Evolutionary conservation across 2,113 vertebrate species (phyloP).

Genomic region (Peromyscus leucopus): DNA sequence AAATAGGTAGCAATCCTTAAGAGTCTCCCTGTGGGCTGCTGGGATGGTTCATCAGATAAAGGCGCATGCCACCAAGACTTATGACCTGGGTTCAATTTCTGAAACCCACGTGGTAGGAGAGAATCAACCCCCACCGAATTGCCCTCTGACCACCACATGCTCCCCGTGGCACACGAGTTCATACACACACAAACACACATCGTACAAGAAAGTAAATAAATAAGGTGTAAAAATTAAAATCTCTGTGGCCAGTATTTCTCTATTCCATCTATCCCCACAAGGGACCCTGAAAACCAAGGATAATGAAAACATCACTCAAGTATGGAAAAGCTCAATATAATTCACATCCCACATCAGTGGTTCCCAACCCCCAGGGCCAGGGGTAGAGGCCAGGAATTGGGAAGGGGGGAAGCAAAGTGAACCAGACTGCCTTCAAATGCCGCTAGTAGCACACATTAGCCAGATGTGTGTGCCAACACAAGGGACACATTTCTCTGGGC

Average conservation of each 20-base stretch:
- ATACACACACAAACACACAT: background rate
- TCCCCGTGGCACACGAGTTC: too few species aligned
- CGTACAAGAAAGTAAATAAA: background rate
- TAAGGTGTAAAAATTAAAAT: too few species aligned
- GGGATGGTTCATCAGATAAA: background rate
- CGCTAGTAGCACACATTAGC: background rate
- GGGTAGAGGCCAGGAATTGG: background rate
- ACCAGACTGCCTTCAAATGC: background rate
- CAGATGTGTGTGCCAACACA: accelerated
- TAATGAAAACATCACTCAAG: background rate
- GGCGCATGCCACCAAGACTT: background rate
- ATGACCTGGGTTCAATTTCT: background rate
- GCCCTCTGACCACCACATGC: background rate
- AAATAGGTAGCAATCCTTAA: background rate
- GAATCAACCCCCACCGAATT: too few species aligned
- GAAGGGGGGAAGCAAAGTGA: accelerated
- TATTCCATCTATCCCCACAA: background rate
- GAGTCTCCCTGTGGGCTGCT: background rate
- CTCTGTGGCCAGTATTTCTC: background rate
- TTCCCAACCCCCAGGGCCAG: background rate
- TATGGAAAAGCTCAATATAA: background rate
- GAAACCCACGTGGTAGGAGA: background rate
- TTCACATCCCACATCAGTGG: background rate
- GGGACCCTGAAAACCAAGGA: background rate
- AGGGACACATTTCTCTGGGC: background rate